Base-by-base conservation (phyloP, 2,113 vertebrate genomes). In the Apeltes quadracus region DNA sequence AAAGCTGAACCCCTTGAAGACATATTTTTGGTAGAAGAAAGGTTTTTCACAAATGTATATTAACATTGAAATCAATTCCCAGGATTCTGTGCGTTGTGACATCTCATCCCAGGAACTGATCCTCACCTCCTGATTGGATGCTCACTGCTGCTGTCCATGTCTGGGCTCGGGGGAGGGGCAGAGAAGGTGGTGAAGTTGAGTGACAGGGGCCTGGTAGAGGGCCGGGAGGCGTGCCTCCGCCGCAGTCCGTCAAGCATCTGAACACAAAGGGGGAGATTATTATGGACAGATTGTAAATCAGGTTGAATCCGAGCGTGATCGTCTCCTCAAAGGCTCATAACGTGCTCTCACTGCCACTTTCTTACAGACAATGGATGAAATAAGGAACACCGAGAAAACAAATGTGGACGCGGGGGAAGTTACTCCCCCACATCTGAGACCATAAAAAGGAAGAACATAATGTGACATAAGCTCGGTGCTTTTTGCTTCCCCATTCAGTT, bases 101-200 rank as follows among this genome's bases (percentile, higher is more conserved):
- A 82, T 72, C 73, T 78, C 79, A 73, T 84, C 76, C 63, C 53
- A 64, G 61, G 39, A 86, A 51, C 53, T 50, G 80, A 78, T 65
- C 59, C 84, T 87, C 69, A 94, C 93, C 93, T 94, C 76, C 93
- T 90, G 89, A 94, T 90, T 51, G 93, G 93, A 83, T 94, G 93
- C 70, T 90, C 89, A 50, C 85, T 90, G 85, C 88, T 87, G 73
- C 85, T 75, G 46, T 93, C 93, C 91, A 93, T 84, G 81, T 93
- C 92, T 1, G 92, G 89, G 81, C 91, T 92, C 14, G 89, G 88
- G 50, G 93, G 93, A 68, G 93, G 85, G 50, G 89, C 84, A 0
- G 92, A 92, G 84, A 94, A 92, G 82, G 89, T 91, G 79, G 88
- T 92, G 89, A 93, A 92, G 88, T 92, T 93, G 86, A 94, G 92